Evolutionary conservation across 2,113 vertebrate genomes (phyloP), one percentile per base, ranked within the genome.

Genomic region (Tapirus terrestris): DNA sequence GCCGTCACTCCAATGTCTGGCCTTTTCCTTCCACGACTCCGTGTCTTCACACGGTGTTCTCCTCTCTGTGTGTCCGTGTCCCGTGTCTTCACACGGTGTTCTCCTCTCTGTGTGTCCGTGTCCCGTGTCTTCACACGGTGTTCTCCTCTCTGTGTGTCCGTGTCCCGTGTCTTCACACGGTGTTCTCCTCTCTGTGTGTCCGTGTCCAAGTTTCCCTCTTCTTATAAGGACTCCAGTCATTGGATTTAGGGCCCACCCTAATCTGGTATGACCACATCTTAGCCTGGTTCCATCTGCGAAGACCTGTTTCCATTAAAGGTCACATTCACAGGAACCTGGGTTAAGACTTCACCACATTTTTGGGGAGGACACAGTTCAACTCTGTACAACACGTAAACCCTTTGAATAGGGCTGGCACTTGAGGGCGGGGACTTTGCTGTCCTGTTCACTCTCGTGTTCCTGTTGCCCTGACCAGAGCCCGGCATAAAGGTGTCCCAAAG

Each of bases 321-420:
- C 48, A 67, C 29, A 21, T 27, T 25, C 76, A 6, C 17, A 31
- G 76, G 65, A 72, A 58, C 18, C 17, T 27, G 27, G 56, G 76
- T 33, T 81, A n/a, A 36, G 89, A 65, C 17, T 5, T 56, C 23
- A 8, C 1, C 29, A 0, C 53, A 36, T 56, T 21, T 61, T 17
- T 25, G 23, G 56, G 51, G 82, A 53, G 51, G 23, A 73, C 11
- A 58, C 45, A 12, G 2, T 56, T 39, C 81, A 53, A 21, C 73
- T 33, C 33, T 9, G 2, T 27, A 5, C 5, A 16, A 5, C 11
- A 11, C 0, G 2, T 21, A n/a, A 65, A 16, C 18, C 56, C 70
- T 84, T 23, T 21, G 29, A 58, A 3, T 8, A 12, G 45, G 12
- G 87, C 65, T 58, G 51, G 73, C n/a, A 1, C 23, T 0, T 7